These are phyloP conservation scores for Drosophila malerkotliana DNA, from an alignment of 1,140 invertebrate species.

Conservation along the genomic window DNA sequence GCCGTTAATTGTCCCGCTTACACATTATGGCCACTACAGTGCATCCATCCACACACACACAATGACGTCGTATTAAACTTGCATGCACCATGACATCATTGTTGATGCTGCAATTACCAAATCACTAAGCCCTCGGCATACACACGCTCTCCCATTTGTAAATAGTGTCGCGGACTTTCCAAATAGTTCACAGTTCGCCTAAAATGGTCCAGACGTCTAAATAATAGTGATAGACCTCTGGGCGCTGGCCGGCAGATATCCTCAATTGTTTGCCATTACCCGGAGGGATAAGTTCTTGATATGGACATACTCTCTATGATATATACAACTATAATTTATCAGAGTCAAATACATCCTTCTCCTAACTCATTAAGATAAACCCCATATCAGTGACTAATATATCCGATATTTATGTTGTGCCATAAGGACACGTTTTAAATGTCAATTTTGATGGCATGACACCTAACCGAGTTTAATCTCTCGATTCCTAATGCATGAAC, in stretches of 20 bases:
- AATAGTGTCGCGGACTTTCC: conserved; percentile 50
- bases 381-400: background rate
- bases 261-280: conserved; percentile 40
- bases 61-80: conserved; percentile 34
- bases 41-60: conserved; percentile 27
- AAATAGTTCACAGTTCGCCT: conserved; percentile 43
- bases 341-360: background rate
- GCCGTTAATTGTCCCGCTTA: conserved; percentile 73
- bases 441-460: background rate
- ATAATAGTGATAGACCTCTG: conserved; percentile 56
- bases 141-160: conserved; percentile 17
- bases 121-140: conserved; percentile 28
- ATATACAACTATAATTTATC: too few relatives aligned
- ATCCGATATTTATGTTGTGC: background rate
- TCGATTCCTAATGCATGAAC: conserved; percentile 17
- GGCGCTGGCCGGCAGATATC: conserved; percentile 23
- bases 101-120: conserved; percentile 80
- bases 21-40: conserved; percentile 63
- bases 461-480: background rate
- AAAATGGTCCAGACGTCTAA: conserved; percentile 78
- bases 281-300: background rate
- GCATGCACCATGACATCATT: conserved; percentile 55
- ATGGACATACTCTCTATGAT: background rate
- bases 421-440: background rate
- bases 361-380: background rate